A percentile compares a stretch with the other conserved stretches of the same genome.
Conservation (phyloP, 2,113 vertebrate species). For the Archilochus colubris region DNA sequence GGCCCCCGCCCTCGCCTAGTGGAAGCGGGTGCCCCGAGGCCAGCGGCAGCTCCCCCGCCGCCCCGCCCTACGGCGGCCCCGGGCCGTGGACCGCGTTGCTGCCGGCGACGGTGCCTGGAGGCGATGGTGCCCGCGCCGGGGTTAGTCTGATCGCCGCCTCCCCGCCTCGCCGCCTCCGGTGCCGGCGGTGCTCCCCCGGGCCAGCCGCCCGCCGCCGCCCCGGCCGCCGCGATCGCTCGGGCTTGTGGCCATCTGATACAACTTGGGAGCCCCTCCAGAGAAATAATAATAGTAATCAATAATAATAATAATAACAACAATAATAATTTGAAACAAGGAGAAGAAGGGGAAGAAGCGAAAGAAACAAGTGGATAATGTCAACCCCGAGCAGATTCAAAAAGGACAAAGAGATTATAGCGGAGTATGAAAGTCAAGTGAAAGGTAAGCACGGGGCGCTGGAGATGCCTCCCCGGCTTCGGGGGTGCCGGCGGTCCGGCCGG, state of each 20-base stretch:
- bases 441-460: constrained; percentile 76
- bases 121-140: constrained; percentile 76
- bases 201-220: not conserved
- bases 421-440: constrained; percentile 98
- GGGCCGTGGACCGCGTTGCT: not conserved
- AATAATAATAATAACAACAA: no score
- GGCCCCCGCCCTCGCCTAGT: not conserved
- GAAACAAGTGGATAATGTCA: constrained; percentile 84
- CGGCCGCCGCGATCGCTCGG: not conserved
- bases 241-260: not conserved
- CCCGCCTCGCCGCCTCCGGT: not conserved
- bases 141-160: constrained; percentile 30
- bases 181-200: not conserved
- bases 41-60: not conserved
- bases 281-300: not conserved
- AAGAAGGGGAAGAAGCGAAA: not conserved
- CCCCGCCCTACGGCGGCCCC: not conserved
- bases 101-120: constrained; percentile 43
- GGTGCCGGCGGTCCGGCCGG: not conserved
- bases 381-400: constrained; percentile 93
- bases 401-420: constrained; percentile 97
- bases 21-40: not conserved
- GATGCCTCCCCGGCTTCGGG: not conserved
- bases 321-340: not conserved
- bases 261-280: not conserved